Percentiles rank a stretch among this genome's conserved stretches.
These are phyloP conservation scores for Daubentonia madagascariensis DNA, from an alignment of 2,113 vertebrate species.

Conservation along the genomic window DNA sequence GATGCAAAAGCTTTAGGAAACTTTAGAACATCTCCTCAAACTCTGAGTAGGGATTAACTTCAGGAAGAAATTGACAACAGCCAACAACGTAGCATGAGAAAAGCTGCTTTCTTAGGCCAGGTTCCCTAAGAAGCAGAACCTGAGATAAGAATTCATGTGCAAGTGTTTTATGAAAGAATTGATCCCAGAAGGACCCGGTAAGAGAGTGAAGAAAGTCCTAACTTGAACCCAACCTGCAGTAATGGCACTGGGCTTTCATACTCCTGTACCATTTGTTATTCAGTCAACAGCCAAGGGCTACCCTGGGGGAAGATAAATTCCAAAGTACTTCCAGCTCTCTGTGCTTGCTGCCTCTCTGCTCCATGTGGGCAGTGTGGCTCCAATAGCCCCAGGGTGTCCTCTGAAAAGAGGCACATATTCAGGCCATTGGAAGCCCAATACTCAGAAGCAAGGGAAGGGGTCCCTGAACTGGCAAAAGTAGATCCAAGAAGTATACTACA, in stretches of 20 bases:
- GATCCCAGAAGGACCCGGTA: not conserved
- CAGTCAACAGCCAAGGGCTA: not conserved
- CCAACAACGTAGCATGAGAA: not conserved
- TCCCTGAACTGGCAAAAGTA: not conserved
- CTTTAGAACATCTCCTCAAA: not conserved
- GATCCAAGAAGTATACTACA: not conserved
- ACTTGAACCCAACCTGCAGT: not conserved
- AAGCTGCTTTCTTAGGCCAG: not conserved
- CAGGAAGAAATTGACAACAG: not conserved
- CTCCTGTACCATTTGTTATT: not conserved
- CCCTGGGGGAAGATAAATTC: not conserved
- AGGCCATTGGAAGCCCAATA: not conserved
- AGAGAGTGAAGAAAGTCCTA: not conserved
- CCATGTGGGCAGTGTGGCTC: not conserved
- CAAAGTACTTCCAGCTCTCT: not conserved
- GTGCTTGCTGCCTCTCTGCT: not conserved
- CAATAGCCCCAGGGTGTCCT: not conserved
- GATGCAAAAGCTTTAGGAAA: not conserved
- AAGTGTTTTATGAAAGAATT: not conserved
- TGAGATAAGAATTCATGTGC: not conserved
- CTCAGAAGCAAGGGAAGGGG: not conserved
- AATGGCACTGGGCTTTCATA: not conserved
- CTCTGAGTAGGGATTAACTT: not conserved
- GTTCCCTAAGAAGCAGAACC: not conserved
- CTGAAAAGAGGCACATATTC: not conserved